Percentiles rank a stretch among this genome's conserved stretches.
Evolutionary conservation across 2,113 vertebrate genomes (phyloP).

Genomic region (Clarias magur): DNA sequence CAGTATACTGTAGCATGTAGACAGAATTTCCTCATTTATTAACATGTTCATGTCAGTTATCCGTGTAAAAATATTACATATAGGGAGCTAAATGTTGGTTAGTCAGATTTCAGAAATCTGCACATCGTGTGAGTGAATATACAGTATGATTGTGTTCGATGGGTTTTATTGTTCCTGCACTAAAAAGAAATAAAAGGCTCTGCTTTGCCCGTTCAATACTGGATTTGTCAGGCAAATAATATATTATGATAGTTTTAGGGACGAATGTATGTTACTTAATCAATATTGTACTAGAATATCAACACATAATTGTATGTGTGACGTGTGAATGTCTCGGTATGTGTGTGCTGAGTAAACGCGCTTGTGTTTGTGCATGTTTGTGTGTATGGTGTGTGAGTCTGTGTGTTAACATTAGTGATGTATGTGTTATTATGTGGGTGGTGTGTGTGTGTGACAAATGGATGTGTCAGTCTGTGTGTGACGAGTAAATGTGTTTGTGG

Average conservation of each 20-base stretch:
- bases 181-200: not conserved
- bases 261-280: not conserved
- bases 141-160: not conserved
- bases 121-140: not conserved
- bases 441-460: too few relatives aligned
- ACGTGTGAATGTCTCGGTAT: too few relatives aligned
- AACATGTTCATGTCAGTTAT: not conserved
- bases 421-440: too few relatives aligned
- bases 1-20: not conserved
- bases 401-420: too few relatives aligned
- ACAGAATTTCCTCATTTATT: not conserved
- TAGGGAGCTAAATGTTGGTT: not conserved
- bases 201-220: not conserved
- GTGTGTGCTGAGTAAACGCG: too few relatives aligned
- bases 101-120: not conserved
- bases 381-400: too few relatives aligned
- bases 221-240: not conserved
- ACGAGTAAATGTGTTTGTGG: too few relatives aligned
- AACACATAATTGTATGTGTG: too few relatives aligned
- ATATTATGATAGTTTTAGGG: not conserved
- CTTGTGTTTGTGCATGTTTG: too few relatives aligned
- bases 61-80: not conserved
- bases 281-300: not conserved
- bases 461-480: too few relatives aligned
- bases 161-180: not conserved